A percentile compares a stretch with the other conserved stretches of the same genome.
Conservation (phyloP, 2,113 vertebrate species). For the Spheniscus mendiculus region DNA sequence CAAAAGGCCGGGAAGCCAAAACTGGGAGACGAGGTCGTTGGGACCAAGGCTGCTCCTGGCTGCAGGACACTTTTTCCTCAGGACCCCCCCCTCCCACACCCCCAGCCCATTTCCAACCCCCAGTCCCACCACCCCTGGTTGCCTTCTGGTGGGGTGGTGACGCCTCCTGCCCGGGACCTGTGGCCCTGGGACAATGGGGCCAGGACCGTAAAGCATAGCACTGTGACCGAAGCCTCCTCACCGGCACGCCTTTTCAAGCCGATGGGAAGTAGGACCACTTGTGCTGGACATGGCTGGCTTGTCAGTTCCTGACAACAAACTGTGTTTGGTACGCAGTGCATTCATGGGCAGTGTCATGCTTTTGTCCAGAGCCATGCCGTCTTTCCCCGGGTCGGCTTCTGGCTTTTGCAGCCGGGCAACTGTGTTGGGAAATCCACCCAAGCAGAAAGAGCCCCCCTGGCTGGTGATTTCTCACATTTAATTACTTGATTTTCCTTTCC, state of each 20-base stretch:
- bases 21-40: not conserved
- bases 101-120: not conserved
- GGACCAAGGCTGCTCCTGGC: not conserved
- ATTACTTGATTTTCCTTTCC: conserved; percentile 91
- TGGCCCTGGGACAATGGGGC: conserved; percentile 78
- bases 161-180: conserved; percentile 71
- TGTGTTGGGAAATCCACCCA: conserved; percentile 83
- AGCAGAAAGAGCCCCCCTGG: conserved; percentile 85
- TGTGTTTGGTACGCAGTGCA: conserved; percentile 85
- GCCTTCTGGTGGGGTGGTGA: conserved; percentile 27
- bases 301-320: conserved; percentile 88
- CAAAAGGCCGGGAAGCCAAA: not conserved
- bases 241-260: conserved; percentile 81
- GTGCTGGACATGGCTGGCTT: conserved; percentile 92
- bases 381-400: conserved; percentile 71
- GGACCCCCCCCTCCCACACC: too few species aligned
- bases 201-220: conserved; percentile 82
- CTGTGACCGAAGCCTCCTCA: conserved; percentile 80
- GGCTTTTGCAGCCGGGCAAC: conserved; percentile 78
- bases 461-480: conserved; percentile 91
- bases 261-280: conserved; percentile 84
- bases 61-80: not conserved
- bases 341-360: conserved; percentile 78
- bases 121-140: not conserved
- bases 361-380: conserved; percentile 66